These are phyloP conservation scores for Willowsia nigromaculata DNA, from an alignment of 2,888 invertebrate genomes.

Conservation along the genomic window DNA sequence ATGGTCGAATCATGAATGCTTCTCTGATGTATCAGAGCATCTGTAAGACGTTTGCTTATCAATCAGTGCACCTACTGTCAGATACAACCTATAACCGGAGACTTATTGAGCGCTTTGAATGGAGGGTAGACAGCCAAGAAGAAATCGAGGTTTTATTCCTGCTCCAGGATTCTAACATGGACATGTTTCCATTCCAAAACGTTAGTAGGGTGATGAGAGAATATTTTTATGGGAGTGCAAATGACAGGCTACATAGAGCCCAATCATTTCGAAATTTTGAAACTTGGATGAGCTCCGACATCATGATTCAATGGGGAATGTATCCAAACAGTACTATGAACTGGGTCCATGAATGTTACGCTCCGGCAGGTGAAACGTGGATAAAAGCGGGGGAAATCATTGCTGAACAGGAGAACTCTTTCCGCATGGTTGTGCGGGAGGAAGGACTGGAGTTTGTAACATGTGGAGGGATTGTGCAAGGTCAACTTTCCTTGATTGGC, in stretches of 20 bases:
- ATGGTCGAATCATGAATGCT: background rate
- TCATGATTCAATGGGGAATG: background rate
- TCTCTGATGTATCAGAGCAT: background rate
- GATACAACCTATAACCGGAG: background rate
- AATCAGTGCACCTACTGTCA: background rate
- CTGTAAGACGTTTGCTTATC: background rate
- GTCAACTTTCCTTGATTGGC: slow-evolving; percentile 16
- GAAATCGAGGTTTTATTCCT: background rate
- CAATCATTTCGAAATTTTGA: background rate
- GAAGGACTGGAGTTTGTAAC: slow-evolving; percentile 16
- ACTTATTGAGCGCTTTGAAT: background rate
- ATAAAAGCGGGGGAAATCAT: background rate
- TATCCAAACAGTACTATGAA: background rate
- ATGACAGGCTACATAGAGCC: background rate
- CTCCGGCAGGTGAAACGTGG: background rate
- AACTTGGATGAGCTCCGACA: background rate
- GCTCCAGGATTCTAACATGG: background rate
- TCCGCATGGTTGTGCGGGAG: background rate
- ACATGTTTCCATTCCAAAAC: background rate
- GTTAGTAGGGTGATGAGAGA: background rate
- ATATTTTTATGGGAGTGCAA: background rate
- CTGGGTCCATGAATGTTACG: too few relatives aligned
- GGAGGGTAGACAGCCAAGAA: background rate
- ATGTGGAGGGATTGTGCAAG: slow-evolving; percentile 11
- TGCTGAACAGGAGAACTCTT: background rate